Conservation (phyloP, 2,797 vertebrate species). For the Acipenser oxyrinchus region DNA sequence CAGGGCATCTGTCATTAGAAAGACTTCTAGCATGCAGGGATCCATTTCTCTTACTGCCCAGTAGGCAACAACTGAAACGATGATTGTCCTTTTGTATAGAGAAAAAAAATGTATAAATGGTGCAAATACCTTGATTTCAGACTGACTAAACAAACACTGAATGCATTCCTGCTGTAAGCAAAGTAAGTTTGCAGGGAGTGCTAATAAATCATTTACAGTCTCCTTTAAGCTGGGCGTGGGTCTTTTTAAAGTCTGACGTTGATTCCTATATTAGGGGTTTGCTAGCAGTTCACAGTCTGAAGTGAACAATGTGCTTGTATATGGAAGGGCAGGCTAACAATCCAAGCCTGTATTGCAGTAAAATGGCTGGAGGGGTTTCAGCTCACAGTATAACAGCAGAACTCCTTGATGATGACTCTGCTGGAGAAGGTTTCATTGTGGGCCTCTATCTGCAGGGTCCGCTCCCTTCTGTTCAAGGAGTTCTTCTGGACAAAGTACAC, state of each 20-base stretch:
- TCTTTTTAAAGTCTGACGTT: no score
- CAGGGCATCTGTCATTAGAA: not conserved
- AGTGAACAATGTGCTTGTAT: not conserved
- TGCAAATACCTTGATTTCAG: no score
- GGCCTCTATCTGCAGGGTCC: slow-evolving; percentile 83
- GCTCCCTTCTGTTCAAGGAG: slow-evolving; percentile 74
- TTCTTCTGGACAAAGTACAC: slow-evolving; percentile 92
- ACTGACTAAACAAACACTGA: no score
- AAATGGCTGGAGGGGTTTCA: not conserved
- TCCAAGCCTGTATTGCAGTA: not conserved
- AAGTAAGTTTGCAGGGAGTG: not conserved
- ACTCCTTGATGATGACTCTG: slow-evolving; percentile 78
- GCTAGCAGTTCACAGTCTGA: slow-evolving; percentile 4
- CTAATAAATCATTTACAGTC: not conserved
- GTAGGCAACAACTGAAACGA: no score
- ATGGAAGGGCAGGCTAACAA: not conserved
- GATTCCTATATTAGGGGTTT: not conserved
- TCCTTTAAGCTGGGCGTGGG: not conserved
- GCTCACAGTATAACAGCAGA: slow-evolving; percentile 92
- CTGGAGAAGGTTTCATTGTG: slow-evolving; percentile 87
- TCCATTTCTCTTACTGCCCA: no score
- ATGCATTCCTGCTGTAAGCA: not conserved
- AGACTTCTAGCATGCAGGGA: no score
- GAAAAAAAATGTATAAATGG: no score
- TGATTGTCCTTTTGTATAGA: no score